phyloP scores from a whole-genome alignment of 30 jellyfish, hydroid and myxozoan genomes.

The Pseudorhiza aurosa region DNA sequence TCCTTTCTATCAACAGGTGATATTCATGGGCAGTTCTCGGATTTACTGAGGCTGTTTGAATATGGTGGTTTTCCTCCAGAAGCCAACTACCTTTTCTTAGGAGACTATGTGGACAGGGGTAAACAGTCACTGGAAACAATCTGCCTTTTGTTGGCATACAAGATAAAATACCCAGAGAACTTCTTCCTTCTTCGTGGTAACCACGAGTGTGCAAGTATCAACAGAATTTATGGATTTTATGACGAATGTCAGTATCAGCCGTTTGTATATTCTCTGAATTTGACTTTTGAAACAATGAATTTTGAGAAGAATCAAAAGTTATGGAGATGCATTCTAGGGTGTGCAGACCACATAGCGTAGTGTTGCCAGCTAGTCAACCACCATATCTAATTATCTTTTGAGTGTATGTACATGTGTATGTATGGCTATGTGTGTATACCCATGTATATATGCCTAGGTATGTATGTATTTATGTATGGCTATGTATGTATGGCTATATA shows the following conservation, averaged over 20 bases:
- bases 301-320: too few species aligned
- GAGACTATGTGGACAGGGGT: slow-evolving; percentile 99
- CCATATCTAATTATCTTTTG: too few species aligned
- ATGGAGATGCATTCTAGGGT: too few species aligned
- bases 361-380: too few species aligned
- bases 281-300: too few species aligned
- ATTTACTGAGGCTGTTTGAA: slow-evolving; percentile 94
- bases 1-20: slow-evolving; percentile 84
- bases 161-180: slow-evolving; percentile 99
- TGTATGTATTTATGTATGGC: too few species aligned
- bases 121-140: slow-evolving; percentile 98
- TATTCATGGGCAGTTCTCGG: slow-evolving; percentile 98
- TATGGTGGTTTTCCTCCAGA: slow-evolving; percentile 99
- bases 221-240: slow-evolving; percentile 99
- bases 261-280: too few species aligned
- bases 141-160: slow-evolving; percentile 96
- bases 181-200: slow-evolving; percentile 98
- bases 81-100: slow-evolving; percentile 96
- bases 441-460: too few species aligned
- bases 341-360: too few species aligned
- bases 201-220: slow-evolving; percentile 99
- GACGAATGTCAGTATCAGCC: slow-evolving; percentile 97
- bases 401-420: too few species aligned
- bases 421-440: too few species aligned
- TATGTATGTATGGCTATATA: too few species aligned